A percentile compares a stretch with the other conserved stretches of the same genome.
Conservation (phyloP, 2,888 invertebrate species). For the Epirrhoe alternata region DNA sequence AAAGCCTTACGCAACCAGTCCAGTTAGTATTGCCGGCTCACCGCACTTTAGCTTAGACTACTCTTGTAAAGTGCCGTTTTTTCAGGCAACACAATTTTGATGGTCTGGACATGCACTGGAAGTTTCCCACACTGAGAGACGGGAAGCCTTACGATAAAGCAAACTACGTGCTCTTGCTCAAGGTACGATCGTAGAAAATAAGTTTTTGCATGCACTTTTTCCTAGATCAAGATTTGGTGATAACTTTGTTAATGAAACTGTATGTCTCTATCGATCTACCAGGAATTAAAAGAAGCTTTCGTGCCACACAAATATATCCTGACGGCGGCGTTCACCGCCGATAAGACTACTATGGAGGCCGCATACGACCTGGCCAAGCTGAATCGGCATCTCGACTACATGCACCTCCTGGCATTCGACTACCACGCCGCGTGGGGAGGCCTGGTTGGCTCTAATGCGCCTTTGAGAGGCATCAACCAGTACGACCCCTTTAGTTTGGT, state of each 20-base stretch:
- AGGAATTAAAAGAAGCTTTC: slow-evolving; percentile 91
- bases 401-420: slow-evolving; percentile 96
- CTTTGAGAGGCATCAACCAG: slow-evolving; percentile 82
- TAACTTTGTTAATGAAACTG: no score
- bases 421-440: slow-evolving; percentile 94
- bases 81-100: slow-evolving; percentile 89
- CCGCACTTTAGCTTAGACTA: no score
- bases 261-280: slow-evolving; percentile 16
- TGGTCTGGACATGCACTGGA: slow-evolving; percentile 93
- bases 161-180: slow-evolving; percentile 90
- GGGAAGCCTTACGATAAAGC: slow-evolving; percentile 90
- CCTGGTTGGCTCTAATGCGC: slow-evolving; percentile 91
- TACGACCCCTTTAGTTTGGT: slow-evolving; percentile 89
- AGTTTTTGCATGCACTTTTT: no score
- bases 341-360: slow-evolving; percentile 89
- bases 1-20: no score
- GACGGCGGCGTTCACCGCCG: slow-evolving; percentile 93
- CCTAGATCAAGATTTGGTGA: no score
- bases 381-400: slow-evolving; percentile 87
- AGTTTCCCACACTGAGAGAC: slow-evolving; percentile 92
- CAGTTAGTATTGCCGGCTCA: no score
- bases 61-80: background rate
- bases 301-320: slow-evolving; percentile 88
- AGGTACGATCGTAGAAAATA: slow-evolving; percentile 74
- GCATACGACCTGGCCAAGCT: slow-evolving; percentile 91